Percentiles rank a stretch among this genome's conserved stretches.
Conservation (phyloP, 2,113 vertebrate species). For the Miniopterus natalensis region DNA sequence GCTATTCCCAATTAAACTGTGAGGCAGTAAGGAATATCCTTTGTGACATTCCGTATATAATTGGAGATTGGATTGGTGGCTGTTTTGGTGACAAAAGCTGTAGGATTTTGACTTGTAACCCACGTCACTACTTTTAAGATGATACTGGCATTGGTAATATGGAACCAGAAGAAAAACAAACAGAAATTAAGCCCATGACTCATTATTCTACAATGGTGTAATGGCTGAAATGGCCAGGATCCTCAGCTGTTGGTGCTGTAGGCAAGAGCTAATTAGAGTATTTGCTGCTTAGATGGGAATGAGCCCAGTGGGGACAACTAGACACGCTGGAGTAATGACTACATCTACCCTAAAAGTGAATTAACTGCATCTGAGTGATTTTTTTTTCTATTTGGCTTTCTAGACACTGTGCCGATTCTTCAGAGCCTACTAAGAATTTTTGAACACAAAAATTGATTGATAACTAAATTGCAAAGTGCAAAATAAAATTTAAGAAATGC, state of each 20-base stretch:
- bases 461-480: not conserved
- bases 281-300: not conserved
- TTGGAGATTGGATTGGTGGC: not conserved
- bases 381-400: not conserved
- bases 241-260: not conserved
- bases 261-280: not conserved
- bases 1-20: not conserved
- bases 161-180: constrained; percentile 28
- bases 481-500: constrained; percentile 28
- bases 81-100: not conserved
- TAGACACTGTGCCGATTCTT: not conserved
- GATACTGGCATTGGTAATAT: not conserved
- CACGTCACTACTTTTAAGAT: not conserved
- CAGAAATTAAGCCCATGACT: not conserved
- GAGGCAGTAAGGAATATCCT: not conserved
- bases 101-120: constrained; percentile 10
- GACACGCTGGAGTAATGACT: not conserved
- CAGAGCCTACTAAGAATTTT: not conserved
- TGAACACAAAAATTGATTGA: not conserved
- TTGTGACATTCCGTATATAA: not conserved
- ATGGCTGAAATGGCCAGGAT: not conserved
- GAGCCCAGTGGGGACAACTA: not conserved
- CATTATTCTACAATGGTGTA: not conserved
- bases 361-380: not conserved
- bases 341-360: not conserved